Percentiles rank a stretch among this genome's conserved stretches.
phyloP scores from a whole-genome alignment of 2,113 vertebrate species.

The Arenaria interpres region DNA sequence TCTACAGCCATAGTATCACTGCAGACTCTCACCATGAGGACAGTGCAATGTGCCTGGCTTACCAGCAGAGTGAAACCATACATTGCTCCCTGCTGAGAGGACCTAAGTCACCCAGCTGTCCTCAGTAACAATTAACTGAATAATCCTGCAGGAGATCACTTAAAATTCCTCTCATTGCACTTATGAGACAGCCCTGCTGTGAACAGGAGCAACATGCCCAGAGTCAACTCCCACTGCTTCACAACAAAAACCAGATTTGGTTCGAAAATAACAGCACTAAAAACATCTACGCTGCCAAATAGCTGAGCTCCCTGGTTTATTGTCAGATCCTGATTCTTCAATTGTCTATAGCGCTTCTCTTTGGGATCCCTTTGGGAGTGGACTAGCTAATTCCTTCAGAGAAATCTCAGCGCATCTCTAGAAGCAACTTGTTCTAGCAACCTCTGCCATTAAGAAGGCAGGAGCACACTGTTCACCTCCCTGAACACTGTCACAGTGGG shows the following conservation, averaged over 20 bases:
- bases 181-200: not conserved
- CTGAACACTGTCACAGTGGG: not conserved
- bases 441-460: not conserved
- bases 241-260: conserved; percentile 15
- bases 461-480: not conserved
- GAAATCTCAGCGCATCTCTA: not conserved
- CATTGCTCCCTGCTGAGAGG: not conserved
- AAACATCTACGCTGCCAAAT: not conserved
- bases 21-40: not conserved
- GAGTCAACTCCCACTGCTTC: conserved; percentile 5
- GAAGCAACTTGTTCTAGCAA: not conserved
- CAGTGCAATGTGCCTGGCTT: not conserved
- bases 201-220: conserved; percentile 5
- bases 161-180: conserved; percentile 7
- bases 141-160: conserved; percentile 4
- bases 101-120: conserved; percentile 27
- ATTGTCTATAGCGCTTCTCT: not conserved
- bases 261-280: conserved; percentile 24
- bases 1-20: not conserved
- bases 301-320: not conserved
- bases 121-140: conserved; percentile 4
- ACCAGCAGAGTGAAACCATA: not conserved
- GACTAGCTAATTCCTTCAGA: not conserved
- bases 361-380: not conserved
- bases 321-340: not conserved